Evolutionary conservation across 2,888 invertebrate genomes (phyloP), one percentile per base, ranked within the genome.

Genomic region (Syrista parreyssii): DNA sequence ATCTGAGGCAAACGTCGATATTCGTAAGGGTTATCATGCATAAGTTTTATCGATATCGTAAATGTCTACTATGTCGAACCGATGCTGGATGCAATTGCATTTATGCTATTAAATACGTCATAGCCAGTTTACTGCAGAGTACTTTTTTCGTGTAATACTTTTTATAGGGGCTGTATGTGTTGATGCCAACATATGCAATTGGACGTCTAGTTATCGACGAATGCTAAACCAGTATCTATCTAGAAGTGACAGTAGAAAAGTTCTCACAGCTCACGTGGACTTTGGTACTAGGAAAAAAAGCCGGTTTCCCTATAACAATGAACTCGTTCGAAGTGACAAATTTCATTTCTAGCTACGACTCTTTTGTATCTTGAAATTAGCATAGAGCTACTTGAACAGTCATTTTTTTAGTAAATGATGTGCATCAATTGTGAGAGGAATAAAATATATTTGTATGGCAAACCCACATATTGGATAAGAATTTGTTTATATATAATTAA

Each of bases 291-390:
- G 31, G 12, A 80, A 73, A 34, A 75, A 74, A 78, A 85, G 82
- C 86, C 86, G 86, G 86, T 86, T 86, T 82, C 74, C 55, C 55
- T 76, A 74, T 79, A 80, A 73, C 74, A 74, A 80, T 79, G 76
- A 84, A 80, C 86, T 84, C 81, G 84, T 84, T 82, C 82, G 74
- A 83, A 83, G 78, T 83, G 84, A 85, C 86, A 82, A 86, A 86
- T 86, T 86, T 86, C 81, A 78, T 72, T 34, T 73, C 75, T 73
- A 75, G 77, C 75, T 74, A 32, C 35, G 11, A 30, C 12, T 73
- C 74, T 68, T 75, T 78, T 78, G 78, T 78, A 72, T 74, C 78
- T 73, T 30, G 78, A 74, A 73, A 86, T 87, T 86, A 83, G 87
- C 86, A 87, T 86, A 83, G 82, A 86, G 87, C 87, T 84, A 80